phyloP scores from a whole-genome alignment of 2,113 vertebrate genomes.

The Carassius gibelio region DNA sequence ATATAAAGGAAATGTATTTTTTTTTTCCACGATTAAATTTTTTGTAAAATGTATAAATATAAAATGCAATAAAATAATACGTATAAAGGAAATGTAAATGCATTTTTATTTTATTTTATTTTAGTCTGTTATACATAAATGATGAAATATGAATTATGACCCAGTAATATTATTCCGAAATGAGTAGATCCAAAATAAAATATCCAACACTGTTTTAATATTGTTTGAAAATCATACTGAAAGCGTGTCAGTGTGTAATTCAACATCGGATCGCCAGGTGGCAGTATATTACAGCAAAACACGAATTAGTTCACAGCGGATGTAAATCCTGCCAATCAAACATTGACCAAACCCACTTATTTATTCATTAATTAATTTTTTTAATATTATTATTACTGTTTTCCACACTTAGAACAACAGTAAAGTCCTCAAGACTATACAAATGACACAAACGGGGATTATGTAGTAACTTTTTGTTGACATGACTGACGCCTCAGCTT shows the following conservation, averaged over 20 bases:
- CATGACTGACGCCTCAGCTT: not conserved
- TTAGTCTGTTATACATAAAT: too few species aligned
- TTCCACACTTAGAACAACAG: not conserved
- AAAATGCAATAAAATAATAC: too few species aligned
- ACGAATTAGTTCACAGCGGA: fast-evolving
- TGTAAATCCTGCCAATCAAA: not conserved
- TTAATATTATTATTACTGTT: not conserved
- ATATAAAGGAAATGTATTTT: too few species aligned
- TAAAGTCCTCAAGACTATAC: not conserved
- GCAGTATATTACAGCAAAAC: not conserved
- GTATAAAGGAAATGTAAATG: too few species aligned
- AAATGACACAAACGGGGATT: not conserved
- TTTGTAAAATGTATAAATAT: too few species aligned
- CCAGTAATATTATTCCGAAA: not conserved
- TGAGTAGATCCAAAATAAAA: not conserved
- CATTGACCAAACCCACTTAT: not conserved
- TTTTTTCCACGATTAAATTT: too few species aligned
- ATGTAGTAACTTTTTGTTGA: not conserved
- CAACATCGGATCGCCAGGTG: not conserved
- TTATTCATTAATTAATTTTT: not conserved
- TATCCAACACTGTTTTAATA: not conserved
- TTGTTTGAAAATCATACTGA: not conserved
- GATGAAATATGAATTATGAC: not conserved
- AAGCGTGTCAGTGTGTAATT: too few species aligned
- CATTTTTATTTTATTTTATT: too few species aligned